Evolutionary conservation across 2,113 vertebrate species (phyloP).

Genomic region (Otis tarda): DNA sequence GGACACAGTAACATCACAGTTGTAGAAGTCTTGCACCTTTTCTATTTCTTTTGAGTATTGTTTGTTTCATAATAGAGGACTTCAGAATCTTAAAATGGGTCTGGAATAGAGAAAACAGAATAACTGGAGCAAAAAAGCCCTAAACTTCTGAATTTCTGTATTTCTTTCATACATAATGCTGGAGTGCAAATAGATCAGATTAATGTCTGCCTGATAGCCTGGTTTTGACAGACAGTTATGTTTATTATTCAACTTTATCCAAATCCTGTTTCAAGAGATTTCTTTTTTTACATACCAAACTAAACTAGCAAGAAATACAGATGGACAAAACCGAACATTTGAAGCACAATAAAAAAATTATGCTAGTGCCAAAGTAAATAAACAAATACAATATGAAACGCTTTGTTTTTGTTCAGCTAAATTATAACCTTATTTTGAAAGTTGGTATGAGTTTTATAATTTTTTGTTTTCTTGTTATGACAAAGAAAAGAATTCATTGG

Average conservation of each 20-base stretch:
- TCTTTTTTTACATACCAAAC: not conserved
- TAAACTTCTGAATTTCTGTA: not conserved
- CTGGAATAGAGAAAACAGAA: not conserved
- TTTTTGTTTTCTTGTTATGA: conserved; percentile 32
- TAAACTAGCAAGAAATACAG: not conserved
- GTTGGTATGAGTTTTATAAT: not conserved
- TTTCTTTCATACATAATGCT: not conserved
- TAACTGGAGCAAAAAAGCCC: not conserved
- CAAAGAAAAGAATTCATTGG: not conserved
- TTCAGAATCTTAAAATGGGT: not conserved
- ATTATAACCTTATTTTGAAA: conserved; percentile 45
- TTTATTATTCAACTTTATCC: not conserved
- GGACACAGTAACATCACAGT: not conserved
- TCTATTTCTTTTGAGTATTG: not conserved
- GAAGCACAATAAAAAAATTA: not conserved
- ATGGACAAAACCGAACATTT: not conserved
- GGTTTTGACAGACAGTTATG: not conserved
- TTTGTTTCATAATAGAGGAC: not conserved
- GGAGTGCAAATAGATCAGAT: not conserved
- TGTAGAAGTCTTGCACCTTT: not conserved
- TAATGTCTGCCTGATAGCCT: not conserved
- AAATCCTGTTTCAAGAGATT: not conserved
- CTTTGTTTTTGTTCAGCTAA: conserved; percentile 23
- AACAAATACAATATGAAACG: conserved; percentile 42
- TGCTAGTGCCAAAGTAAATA: conserved; percentile 20